phyloP scores from a whole-genome alignment of 2,888 invertebrate species.

The Leptopilina drosophilae region DNA sequence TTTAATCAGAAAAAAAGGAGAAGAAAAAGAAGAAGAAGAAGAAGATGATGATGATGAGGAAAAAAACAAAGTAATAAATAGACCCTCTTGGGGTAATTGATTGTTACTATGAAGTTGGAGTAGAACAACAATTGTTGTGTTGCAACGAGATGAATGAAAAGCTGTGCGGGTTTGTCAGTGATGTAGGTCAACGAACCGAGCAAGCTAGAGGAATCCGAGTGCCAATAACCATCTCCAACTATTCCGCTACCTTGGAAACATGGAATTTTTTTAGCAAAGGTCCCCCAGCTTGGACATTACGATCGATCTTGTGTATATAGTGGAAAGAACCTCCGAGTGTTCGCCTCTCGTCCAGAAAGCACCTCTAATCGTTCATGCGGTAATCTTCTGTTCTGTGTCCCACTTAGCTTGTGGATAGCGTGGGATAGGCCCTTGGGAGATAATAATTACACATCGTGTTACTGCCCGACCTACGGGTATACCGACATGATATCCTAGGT shows the following conservation, averaged over 20 bases:
- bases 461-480: slow-evolving; percentile 51
- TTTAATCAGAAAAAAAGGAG: not conserved
- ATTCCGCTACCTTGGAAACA: slow-evolving; percentile 37
- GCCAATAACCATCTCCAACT: slow-evolving; percentile 13
- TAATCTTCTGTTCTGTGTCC: slow-evolving; percentile 66
- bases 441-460: slow-evolving; percentile 71
- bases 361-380: slow-evolving; percentile 66
- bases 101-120: slow-evolving; percentile 32
- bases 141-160: slow-evolving; percentile 40
- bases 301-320: slow-evolving; percentile 41
- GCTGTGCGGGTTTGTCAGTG: slow-evolving; percentile 40
- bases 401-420: slow-evolving; percentile 68
- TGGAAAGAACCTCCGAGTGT: slow-evolving; percentile 44
- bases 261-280: slow-evolving; percentile 33
- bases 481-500: slow-evolving; percentile 53
- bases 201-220: slow-evolving; percentile 28
- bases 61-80: slow-evolving; percentile 32
- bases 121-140: slow-evolving; percentile 39
- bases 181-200: slow-evolving; percentile 40
- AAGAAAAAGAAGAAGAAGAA: too few species aligned
- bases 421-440: slow-evolving; percentile 74
- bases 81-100: slow-evolving; percentile 32
- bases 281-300: slow-evolving; percentile 41
- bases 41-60: not conserved
- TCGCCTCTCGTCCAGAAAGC: slow-evolving; percentile 49